Evolutionary conservation across 2,797 vertebrate genomes (phyloP).

Genomic region (Danio kyathit): DNA sequence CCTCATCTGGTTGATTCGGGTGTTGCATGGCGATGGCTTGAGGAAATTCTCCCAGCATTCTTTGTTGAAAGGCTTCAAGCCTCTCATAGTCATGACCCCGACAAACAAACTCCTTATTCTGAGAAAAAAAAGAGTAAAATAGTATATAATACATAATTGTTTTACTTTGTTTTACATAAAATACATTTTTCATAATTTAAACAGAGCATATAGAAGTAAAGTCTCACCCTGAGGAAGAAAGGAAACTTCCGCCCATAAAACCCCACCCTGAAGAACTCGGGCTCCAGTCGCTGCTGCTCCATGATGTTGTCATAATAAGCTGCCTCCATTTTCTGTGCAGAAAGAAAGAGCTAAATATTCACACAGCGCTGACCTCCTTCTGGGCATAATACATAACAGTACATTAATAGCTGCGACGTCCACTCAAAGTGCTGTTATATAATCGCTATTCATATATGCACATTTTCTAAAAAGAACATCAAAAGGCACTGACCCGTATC

Average conservation of each 20-base stretch:
- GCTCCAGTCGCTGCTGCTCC: conserved; percentile 96
- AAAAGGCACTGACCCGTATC: conserved; percentile 89
- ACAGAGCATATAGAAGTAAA: background rate
- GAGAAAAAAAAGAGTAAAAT: conserved; percentile 36
- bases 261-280: conserved; percentile 97
- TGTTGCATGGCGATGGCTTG: conserved; percentile 99
- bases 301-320: conserved; percentile 99
- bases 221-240: conserved; percentile 96
- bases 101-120: conserved; percentile 99
- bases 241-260: conserved; percentile 99
- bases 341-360: conserved; percentile 27
- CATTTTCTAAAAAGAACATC: background rate
- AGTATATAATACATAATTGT: background rate
- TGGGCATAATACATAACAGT: conserved; percentile 8
- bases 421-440: conserved; percentile 27
- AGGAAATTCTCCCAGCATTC: conserved; percentile 98
- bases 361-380: background rate
- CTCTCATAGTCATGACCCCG: conserved; percentile 97
- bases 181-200: conserved; percentile 29
- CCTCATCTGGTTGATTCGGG: conserved; percentile 96
- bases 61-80: conserved; percentile 97
- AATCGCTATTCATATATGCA: conserved; percentile 20
- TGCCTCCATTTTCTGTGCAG: conserved; percentile 96
- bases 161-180: conserved; percentile 15
- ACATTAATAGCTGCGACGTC: background rate